Percentiles rank a stretch among this genome's conserved stretches.
phyloP scores from a whole-genome alignment of 2,888 invertebrate genomes.

The Meliscaeva auricollis region DNA sequence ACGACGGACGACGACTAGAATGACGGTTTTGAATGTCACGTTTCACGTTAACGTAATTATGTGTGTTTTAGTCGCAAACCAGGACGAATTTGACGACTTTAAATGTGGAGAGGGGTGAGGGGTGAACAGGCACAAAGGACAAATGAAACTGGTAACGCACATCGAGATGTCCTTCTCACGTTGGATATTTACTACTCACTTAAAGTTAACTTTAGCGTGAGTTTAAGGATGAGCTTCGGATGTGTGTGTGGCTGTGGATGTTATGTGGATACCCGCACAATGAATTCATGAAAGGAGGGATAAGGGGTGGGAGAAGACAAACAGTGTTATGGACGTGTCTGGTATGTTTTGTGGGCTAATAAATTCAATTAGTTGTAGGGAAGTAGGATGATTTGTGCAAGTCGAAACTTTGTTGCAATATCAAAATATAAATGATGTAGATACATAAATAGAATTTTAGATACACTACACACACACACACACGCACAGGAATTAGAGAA shows the following conservation, averaged over 20 bases:
- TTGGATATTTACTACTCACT: conserved; percentile 37
- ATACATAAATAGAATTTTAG: not conserved
- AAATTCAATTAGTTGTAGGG: conserved; percentile 66
- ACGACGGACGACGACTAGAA: not conserved
- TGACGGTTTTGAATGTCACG: conserved; percentile 72
- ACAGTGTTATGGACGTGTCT: conserved; percentile 48
- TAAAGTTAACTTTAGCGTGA: conserved; percentile 34
- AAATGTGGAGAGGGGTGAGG: not conserved
- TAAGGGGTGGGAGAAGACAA: not conserved
- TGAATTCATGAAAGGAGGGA: not conserved
- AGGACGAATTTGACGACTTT: conserved; percentile 46
- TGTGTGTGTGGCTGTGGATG: not conserved
- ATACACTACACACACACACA: too few species aligned
- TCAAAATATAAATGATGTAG: not conserved
- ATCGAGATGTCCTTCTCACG: conserved; percentile 41
- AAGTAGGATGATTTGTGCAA: conserved; percentile 51
- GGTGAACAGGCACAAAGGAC: not conserved
- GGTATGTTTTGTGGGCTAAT: conserved; percentile 55
- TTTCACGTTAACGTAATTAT: conserved; percentile 72
- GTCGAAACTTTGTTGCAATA: conserved; percentile 50
- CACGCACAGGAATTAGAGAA: not conserved
- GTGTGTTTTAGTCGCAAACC: conserved; percentile 52
- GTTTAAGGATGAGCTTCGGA: conserved; percentile 3
- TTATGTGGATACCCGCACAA: not conserved
- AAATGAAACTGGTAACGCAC: conserved; percentile 15